Base-by-base conservation (phyloP, 2,797 vertebrate species). In the Aphelocoma californica region DNA sequence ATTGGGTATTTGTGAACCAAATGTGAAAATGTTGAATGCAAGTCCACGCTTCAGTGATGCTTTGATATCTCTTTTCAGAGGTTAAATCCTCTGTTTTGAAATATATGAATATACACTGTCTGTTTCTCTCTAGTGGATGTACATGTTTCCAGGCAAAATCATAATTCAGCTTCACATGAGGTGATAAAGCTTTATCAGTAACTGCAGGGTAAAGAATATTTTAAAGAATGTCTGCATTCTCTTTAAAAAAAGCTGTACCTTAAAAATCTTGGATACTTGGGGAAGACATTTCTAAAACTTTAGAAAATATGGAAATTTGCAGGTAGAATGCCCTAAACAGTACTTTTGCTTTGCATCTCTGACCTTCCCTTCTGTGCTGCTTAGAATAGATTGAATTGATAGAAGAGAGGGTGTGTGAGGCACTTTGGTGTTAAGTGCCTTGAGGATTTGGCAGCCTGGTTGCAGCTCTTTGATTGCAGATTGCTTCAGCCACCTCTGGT, bases 1-100 rank as follows among this genome's bases (percentile, higher is more conserved):
- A 97, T 95, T 96, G 96, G 94, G 34, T 96, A 96, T 97, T 97
- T 97, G 95, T 96, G 92, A 97, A 94, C 90, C 89, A 94, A 97
- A 96, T 96, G 90, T 80, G 89, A 93, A 83, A 75, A 42, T 89
- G 88, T 34, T 85, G 65, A 95, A 95, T 95, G 81, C 75, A 88
- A 70, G 93, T 96, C 95, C 87, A 31, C 60, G 95, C 94, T 89
- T 94, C 31, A 0, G 73, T 18, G 92, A 34, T 2, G 51, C 82
- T 92, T 93, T 95, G 93, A 96, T 96, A 96, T 94, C 97, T 97
- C 93, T 97, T 94, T 97, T 95, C 94, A 88, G 91, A 94, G 93
- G 85, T 93, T 95, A 94, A 95, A 90, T 88, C 88, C 66, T 84
- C 77, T 84, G 73, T 88, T 94, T 92, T 90, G 94, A 86, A 92